Conservation (phyloP, 2,888 invertebrate species). For the Heliconius erato region DNA sequence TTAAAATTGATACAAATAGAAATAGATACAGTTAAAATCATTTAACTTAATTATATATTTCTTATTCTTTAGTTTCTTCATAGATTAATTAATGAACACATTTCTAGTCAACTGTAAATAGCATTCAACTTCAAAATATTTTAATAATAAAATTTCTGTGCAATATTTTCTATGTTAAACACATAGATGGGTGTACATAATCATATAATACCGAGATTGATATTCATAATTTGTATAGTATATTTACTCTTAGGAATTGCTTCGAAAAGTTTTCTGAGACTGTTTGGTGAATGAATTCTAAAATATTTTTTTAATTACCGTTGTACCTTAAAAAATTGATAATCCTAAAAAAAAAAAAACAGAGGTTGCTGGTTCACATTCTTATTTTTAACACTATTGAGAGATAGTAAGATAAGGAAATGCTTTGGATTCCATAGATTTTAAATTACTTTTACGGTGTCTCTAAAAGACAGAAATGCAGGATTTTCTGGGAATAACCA, state of each 20-base stretch:
- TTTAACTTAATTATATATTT: neutral
- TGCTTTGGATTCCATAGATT: too few relatives aligned
- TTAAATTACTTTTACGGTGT: too few relatives aligned
- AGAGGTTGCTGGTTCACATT: neutral
- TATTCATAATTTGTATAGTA: constrained; percentile 19
- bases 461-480: too few relatives aligned
- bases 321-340: too few relatives aligned
- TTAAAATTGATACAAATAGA: neutral
- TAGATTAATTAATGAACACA: neutral
- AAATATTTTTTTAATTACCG: neutral
- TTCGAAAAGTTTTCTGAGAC: constrained; percentile 21
- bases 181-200: constrained; percentile 1
- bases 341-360: neutral
- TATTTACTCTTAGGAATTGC: constrained; percentile 29
- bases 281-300: constrained; percentile 28
- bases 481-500: too few relatives aligned
- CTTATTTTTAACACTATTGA: neutral
- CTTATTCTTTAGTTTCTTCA: neutral
- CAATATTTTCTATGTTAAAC: neutral
- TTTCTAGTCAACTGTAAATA: constrained; percentile 13
- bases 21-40: neutral
- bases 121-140: constrained; percentile 9
- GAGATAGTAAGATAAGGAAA: too few relatives aligned
- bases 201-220: neutral
- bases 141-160: neutral